Base-by-base conservation (phyloP, 2,113 vertebrate species). In the Phalacrocorax carbo region DNA sequence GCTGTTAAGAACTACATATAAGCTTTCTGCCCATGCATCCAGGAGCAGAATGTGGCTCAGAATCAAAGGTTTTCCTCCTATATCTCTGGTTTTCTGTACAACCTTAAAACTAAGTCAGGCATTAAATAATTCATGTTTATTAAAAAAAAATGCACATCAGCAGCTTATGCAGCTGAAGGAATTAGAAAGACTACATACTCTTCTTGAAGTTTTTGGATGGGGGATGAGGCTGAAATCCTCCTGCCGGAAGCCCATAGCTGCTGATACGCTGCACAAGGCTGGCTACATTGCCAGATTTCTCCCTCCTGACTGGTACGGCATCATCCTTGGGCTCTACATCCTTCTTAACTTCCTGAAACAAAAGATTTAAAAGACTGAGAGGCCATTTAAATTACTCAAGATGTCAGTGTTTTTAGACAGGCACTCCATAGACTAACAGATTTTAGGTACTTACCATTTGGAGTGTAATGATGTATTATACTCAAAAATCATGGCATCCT, bases 261-360 rank as follows among this genome's bases (percentile, higher is more conserved):
- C 99, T 99, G 97, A 99, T 99, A 69, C 99, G 98, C 90, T 99
- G 99, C 58, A 99, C 99, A 85, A 99, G 98, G 79, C 98, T 98
- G 66, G 99, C 99, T 61, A 99, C 99, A 25, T 99, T 99, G 64
- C 99, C 99, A 51, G 98, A 97, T 83, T 98, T 99, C 91, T 99
- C 98, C 82, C 98, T 98, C 93, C 97, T 98, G 93, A 97, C 51
- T 34, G 98, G 98, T 44, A 97, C 96, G 25, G 78, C 93, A 40
- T 98, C 98, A 46, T 99, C 99, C 97, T 99, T 99, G 44, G 97
- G 89, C 92, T 99, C 99, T 49, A 98, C 52, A 68, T 98, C 98
- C 97, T 98, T 99, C 96, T 99, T 99, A 80, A 99, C 49, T 97
- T 99, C 99, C 99, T 99, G 92, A 44, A 92, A 97, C 87, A 91